A percentile compares a stretch with the other conserved stretches of the same genome.
phyloP scores from a whole-genome alignment of 2,888 invertebrate genomes.

The Apamea crenata region DNA sequence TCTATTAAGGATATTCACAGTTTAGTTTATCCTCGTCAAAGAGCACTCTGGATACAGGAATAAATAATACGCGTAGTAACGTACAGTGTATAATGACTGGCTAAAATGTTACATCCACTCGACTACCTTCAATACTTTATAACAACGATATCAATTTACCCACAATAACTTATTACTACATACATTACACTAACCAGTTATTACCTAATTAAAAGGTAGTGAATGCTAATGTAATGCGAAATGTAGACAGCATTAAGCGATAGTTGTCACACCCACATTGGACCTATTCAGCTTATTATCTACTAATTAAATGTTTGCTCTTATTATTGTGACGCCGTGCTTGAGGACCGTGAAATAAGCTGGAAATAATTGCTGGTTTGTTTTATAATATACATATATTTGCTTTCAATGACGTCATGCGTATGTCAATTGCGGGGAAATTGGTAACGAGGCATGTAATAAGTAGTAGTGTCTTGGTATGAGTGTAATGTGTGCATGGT shows the following conservation, averaged over 20 bases:
- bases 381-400: slow-evolving; percentile 38
- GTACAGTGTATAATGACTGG: too few relatives aligned
- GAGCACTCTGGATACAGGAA: too few relatives aligned
- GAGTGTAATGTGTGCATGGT: not conserved
- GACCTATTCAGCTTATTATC: slow-evolving; percentile 50
- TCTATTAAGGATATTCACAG: too few relatives aligned
- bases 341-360: slow-evolving; percentile 46
- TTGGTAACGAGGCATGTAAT: slow-evolving; percentile 32
- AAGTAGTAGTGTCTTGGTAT: too few relatives aligned
- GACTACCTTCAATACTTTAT: too few relatives aligned
- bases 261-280: slow-evolving; percentile 68
- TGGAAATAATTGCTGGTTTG: slow-evolving; percentile 25
- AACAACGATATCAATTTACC: too few relatives aligned
- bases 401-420: slow-evolving; percentile 44
- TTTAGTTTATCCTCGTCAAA: too few relatives aligned
- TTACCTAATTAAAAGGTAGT: slow-evolving; percentile 30
- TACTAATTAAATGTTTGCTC: slow-evolving; percentile 51
- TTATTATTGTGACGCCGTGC: slow-evolving; percentile 18
- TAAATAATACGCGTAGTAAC: too few relatives aligned
- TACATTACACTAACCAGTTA: not conserved
- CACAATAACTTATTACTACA: too few relatives aligned
- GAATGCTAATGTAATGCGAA: slow-evolving; percentile 38
- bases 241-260: slow-evolving; percentile 45
- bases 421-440: slow-evolving; percentile 57
- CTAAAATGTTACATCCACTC: too few relatives aligned